Percentiles rank a stretch among this genome's conserved stretches.
These are phyloP conservation scores for Dipodomys ordii DNA, from an alignment of 2,113 vertebrate genomes.

Conservation along the genomic window DNA sequence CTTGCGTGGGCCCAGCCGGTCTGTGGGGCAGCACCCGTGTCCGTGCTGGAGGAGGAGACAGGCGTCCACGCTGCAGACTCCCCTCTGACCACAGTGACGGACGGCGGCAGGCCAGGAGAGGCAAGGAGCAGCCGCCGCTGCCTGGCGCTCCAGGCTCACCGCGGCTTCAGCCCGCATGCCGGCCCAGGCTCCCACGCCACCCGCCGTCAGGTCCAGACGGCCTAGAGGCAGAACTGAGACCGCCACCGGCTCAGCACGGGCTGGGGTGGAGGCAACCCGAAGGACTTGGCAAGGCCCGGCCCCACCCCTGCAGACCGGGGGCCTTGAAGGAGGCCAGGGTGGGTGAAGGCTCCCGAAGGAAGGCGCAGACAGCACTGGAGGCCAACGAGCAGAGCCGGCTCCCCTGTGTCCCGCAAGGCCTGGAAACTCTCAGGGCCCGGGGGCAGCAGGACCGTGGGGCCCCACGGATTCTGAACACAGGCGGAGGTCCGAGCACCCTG, in stretches of 20 bases:
- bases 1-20: background rate
- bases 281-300: background rate
- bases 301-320: background rate
- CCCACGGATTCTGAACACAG: too few species aligned
- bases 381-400: background rate
- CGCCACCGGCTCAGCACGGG: background rate
- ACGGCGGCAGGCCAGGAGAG: too few species aligned
- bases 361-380: background rate
- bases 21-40: too few species aligned
- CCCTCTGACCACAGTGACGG: too few species aligned
- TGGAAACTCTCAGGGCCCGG: too few species aligned
- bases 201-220: background rate
- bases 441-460: too few species aligned
- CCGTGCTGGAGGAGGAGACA: too few species aligned
- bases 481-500: background rate
- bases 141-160: too few species aligned
- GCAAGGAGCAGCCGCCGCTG: too few species aligned
- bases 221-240: background rate
- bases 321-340: background rate
- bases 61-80: too few species aligned
- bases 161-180: background rate
- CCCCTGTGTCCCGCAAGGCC: background rate
- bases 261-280: too few species aligned
- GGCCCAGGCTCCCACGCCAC: background rate
- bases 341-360: background rate